Evolutionary conservation across 2,113 vertebrate genomes (phyloP).

Genomic region (Varanus salvator): DNA sequence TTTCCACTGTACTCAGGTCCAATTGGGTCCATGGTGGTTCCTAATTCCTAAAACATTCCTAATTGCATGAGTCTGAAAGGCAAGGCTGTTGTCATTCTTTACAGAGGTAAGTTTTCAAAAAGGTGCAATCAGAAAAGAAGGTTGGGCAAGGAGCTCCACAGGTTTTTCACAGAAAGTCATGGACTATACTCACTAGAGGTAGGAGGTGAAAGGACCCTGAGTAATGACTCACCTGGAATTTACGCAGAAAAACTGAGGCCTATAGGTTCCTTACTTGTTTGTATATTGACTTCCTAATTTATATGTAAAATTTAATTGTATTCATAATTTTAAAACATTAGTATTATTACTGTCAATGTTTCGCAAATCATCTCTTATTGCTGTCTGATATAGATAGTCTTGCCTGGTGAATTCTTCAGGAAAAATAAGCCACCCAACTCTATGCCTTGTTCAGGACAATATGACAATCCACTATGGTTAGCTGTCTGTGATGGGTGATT

Average conservation of each 20-base stretch:
- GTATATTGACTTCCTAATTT: neutral
- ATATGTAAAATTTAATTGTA: neutral
- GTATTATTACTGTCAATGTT: no score
- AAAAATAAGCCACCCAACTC: no score
- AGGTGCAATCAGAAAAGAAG: neutral
- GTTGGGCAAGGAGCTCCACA: neutral
- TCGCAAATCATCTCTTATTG: no score
- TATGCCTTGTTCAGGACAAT: no score
- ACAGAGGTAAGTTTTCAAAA: neutral
- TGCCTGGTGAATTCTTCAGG: no score
- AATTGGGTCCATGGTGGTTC: no score
- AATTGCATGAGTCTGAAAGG: neutral
- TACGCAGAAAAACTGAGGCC: neutral
- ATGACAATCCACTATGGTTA: no score
- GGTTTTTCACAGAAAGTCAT: neutral
- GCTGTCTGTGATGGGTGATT: no score
- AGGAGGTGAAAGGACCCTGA: neutral
- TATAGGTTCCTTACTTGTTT: neutral
- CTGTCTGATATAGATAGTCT: no score
- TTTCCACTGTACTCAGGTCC: neutral
- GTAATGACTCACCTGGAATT: neutral
- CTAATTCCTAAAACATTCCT: neutral
- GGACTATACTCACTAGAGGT: neutral
- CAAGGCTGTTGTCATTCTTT: neutral
- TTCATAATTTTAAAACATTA: no score